phyloP scores from a whole-genome alignment of 2,113 vertebrate genomes.

The Lanius ludovicianus region DNA sequence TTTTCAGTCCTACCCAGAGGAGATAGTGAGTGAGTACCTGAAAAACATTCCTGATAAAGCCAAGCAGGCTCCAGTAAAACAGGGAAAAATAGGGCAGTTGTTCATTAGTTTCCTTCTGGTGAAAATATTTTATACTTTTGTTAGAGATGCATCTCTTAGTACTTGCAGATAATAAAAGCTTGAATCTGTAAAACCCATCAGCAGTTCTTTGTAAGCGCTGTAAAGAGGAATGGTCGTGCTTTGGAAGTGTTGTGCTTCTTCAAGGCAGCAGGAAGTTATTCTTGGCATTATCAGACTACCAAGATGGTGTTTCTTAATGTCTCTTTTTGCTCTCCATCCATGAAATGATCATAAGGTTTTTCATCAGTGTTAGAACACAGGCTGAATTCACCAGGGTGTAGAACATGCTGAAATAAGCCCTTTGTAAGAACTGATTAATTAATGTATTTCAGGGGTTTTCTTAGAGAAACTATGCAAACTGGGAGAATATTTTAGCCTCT shows the following conservation, averaged over 20 bases:
- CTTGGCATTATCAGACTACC: background rate
- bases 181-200: background rate
- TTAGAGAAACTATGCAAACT: background rate
- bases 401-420: background rate
- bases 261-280: background rate
- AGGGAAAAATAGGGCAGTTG: background rate
- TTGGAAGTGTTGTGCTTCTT: background rate
- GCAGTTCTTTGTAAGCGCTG: background rate
- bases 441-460: background rate
- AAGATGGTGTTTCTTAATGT: background rate
- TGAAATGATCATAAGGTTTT: background rate
- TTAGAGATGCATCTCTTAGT: background rate
- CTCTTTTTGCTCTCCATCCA: background rate
- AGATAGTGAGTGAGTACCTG: background rate
- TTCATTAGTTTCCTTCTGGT: background rate
- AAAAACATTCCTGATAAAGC: background rate
- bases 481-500: background rate
- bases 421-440: background rate
- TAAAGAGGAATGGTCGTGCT: rapidly evolving
- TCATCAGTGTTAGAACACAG: background rate
- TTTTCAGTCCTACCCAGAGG: background rate
- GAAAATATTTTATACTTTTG: background rate
- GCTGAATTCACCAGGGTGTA: background rate
- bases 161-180: background rate
- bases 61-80: background rate